A percentile compares a stretch with the other conserved stretches of the same genome.
phyloP scores from a whole-genome alignment of 2,113 vertebrate genomes.

The Crotalus viridis region DNA sequence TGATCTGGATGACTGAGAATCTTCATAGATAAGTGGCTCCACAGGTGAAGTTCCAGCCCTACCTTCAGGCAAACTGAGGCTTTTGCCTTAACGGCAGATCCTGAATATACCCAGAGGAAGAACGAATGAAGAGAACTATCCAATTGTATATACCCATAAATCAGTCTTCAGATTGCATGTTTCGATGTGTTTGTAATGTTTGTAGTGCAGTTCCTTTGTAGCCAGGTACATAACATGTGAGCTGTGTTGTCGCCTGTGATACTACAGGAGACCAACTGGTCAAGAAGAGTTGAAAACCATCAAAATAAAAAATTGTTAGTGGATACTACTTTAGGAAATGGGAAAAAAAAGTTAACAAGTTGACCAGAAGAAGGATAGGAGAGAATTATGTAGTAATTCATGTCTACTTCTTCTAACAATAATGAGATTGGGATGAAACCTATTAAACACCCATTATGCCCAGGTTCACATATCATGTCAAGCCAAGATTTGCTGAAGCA shows the following conservation, averaged over 20 bases:
- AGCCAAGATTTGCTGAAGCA: not conserved
- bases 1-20: no score
- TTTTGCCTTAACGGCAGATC: no score
- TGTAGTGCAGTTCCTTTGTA: not conserved
- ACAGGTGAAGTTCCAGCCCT: no score
- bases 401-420: not conserved
- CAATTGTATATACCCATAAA: not conserved
- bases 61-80: no score
- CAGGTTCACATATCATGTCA: not conserved
- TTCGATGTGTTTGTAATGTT: not conserved
- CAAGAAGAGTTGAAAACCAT: not conserved
- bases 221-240: not conserved
- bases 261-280: not conserved
- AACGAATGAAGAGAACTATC: not conserved
- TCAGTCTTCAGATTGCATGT: not conserved
- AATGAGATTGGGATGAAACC: not conserved
- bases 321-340: not conserved
- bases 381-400: not conserved
- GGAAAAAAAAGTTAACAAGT: not conserved
- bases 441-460: not conserved
- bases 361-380: not conserved
- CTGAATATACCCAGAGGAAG: no score
- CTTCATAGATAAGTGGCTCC: no score
- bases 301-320: no score
- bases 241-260: not conserved